Evolutionary conservation across 2,888 invertebrate species (phyloP).

Genomic region (Netelia melanura): DNA sequence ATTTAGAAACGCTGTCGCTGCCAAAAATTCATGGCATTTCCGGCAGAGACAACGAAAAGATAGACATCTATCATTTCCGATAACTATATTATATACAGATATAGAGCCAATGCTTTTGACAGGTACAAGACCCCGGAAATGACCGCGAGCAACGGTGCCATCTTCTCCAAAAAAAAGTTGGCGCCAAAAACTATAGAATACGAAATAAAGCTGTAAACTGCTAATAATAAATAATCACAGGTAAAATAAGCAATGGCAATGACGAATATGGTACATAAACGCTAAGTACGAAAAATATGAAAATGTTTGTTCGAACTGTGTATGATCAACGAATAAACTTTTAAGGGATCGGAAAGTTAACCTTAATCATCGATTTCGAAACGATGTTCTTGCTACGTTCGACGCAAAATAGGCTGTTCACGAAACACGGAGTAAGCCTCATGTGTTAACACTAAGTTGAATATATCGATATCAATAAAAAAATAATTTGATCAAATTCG

Average conservation of each 20-base stretch:
- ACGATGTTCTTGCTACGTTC: no score
- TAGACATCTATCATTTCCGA: background rate
- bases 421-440: no score
- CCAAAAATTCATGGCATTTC: background rate
- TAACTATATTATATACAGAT: background rate
- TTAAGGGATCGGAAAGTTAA: no score
- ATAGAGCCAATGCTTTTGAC: conserved; percentile 2
- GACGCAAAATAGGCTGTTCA: no score
- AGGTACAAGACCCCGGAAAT: conserved; percentile 9
- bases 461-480: background rate
- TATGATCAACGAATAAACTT: background rate
- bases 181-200: background rate
- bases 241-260: conserved; percentile 67
- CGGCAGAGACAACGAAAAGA: background rate
- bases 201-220: conserved; percentile 18
- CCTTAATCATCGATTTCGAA: no score
- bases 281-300: conserved; percentile 24
- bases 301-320: background rate
- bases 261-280: conserved; percentile 21
- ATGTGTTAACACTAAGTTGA: background rate
- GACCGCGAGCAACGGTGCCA: background rate
- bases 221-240: conserved; percentile 68
- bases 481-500: conserved; percentile 25
- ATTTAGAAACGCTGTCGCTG: background rate
- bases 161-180: background rate